These are phyloP conservation scores for Trachythela sp. DNA, from an alignment of 64 coral and sea anemone genomes.

Conservation along the genomic window DNA sequence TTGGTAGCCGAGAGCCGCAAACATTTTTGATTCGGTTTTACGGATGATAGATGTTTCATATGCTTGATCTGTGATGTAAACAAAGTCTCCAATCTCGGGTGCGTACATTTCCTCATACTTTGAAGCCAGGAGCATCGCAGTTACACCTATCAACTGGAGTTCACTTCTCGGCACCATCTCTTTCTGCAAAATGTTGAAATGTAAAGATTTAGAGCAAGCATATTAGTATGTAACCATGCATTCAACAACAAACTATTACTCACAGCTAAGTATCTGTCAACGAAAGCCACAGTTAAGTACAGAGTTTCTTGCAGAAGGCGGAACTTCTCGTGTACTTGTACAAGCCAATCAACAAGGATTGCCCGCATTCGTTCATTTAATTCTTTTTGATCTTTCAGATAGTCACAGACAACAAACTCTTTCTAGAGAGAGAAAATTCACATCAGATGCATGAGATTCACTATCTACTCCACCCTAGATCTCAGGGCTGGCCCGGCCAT, in stretches of 20 bases:
- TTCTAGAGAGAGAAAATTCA: constrained; percentile 4
- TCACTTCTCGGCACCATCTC: constrained; percentile 48
- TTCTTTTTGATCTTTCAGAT: constrained; percentile 64
- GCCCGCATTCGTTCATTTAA: constrained; percentile 69
- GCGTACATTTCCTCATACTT: constrained; percentile 99
- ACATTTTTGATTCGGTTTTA: constrained; percentile 75
- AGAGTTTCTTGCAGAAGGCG: constrained; percentile 88
- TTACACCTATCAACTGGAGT: constrained; percentile 81
- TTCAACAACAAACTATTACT: constrained; percentile 9
- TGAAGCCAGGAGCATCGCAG: constrained; percentile 88
- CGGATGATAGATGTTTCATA: constrained; percentile 68
- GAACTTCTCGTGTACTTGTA: constrained; percentile 83
- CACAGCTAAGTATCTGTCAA: constrained; percentile 92
- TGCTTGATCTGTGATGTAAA: constrained; percentile 90
- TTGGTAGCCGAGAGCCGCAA: constrained; percentile 59
- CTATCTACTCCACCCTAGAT: not conserved
- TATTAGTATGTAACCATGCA: not conserved
- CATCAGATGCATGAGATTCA: not conserved
- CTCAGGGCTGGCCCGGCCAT: no score
- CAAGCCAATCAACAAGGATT: constrained; percentile 90
- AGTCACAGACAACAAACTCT: constrained; percentile 51
- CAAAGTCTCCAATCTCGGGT: constrained; percentile 94
- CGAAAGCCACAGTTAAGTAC: constrained; percentile 70
- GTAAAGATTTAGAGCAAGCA: not conserved
- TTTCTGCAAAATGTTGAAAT: constrained; percentile 29